Evolutionary conservation across 2,797 vertebrate species (phyloP), one percentile per base, ranked within the genome.

Genomic region (Loriculus beryllinus): DNA sequence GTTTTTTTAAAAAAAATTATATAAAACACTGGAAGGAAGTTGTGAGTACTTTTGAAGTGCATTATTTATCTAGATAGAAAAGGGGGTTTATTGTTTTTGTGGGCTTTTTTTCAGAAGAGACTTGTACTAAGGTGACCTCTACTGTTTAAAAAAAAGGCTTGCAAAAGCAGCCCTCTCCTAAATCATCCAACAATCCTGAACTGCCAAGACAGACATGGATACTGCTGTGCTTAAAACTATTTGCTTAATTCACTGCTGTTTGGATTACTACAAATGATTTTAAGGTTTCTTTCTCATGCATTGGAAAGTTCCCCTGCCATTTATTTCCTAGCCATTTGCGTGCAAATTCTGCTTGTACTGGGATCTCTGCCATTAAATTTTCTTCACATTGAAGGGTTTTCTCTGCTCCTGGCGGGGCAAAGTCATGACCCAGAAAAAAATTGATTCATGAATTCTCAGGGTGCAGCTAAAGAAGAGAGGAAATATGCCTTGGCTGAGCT

Each of bases 401-500:
- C 97, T 98, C 96, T 97, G 96, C 96, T 98, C 97, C 97, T 97
- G 96, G 96, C 93, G 90, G 97, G 97, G 98, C 97, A 96, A 97
- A 98, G 97, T 97, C 97, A 97, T 97, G 97, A 98, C 98, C 98
- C 97, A 98, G 97, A 98, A 98, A 98, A 98, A 98, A 98, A 98
- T 98, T 97, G 97, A 98, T 98, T 98, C 97, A 98, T 97, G 97
- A 97, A 98, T 98, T 98, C 97, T 97, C 97, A 98, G 96, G 97
- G 97, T 97, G 95, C 96, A 97, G 96, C 97, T 96, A 97, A 97
- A 97, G 96, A 97, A 96, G 97, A 97, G 97, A 97, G 96, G 95
- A 97, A 98, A 97, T 98, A 97, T 98, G 97, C 96, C 97, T 97
- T 98, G 98, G 97, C 98, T 97, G 97, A 97, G 97, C 97, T 98